phyloP scores from a whole-genome alignment of 2,888 invertebrate species.

The Aethes cnicana region DNA sequence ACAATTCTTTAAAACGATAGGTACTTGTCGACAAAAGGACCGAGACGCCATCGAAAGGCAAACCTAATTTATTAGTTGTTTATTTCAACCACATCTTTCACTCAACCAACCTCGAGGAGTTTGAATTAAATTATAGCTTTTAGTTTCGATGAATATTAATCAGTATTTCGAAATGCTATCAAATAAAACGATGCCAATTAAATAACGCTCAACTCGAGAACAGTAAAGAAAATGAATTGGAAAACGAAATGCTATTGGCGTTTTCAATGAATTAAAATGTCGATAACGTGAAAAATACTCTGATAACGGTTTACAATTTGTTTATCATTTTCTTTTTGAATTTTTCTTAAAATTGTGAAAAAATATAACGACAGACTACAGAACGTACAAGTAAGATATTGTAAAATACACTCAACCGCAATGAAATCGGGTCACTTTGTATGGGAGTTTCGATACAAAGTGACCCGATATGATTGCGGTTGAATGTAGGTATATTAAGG shows the following conservation, averaged over 20 bases:
- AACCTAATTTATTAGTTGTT: constrained; percentile 46
- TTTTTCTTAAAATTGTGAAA: too few relatives aligned
- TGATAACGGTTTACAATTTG: too few relatives aligned
- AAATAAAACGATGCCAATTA: constrained; percentile 2
- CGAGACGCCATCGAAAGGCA: constrained; percentile 50
- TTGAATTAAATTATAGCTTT: constrained; percentile 16
- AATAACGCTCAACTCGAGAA: constrained; percentile 9
- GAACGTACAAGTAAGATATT: too few relatives aligned
- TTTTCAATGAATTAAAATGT: not conserved
- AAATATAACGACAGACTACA: too few relatives aligned
- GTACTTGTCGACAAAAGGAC: constrained; percentile 71
- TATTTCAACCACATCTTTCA: constrained; percentile 27
- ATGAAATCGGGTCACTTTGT: too few relatives aligned
- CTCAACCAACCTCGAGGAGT: not conserved
- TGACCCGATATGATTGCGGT: too few relatives aligned
- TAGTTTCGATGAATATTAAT: constrained; percentile 16
- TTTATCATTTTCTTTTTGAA: too few relatives aligned
- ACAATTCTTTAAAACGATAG: too few relatives aligned
- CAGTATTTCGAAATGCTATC: constrained; percentile 3
- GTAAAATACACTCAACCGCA: too few relatives aligned
- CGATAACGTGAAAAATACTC: too few relatives aligned
- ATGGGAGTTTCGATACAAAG: too few relatives aligned
- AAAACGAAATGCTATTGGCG: constrained; percentile 1
- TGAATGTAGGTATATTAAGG: too few relatives aligned
- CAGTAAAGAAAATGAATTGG: not conserved